Percentiles rank a stretch among this genome's conserved stretches.
Evolutionary conservation across 2,797 vertebrate genomes (phyloP).

Genomic region (Coreius guichenoti): DNA sequence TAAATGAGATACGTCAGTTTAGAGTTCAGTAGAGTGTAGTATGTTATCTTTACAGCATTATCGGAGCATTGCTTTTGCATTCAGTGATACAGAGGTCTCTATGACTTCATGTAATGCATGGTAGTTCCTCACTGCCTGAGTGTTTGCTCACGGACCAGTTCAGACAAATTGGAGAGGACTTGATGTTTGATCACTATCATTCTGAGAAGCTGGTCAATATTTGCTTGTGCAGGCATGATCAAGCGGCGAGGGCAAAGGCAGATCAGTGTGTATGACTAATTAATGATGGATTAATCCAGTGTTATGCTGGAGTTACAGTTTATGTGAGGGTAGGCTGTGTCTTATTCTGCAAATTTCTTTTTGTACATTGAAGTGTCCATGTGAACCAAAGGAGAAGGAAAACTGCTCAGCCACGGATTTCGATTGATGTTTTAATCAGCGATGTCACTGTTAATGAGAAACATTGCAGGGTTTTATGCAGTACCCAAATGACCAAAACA

Average conservation of each 20-base stretch:
- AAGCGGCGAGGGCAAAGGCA: constrained; percentile 44
- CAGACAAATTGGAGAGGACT: constrained; percentile 65
- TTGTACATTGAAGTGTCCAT: background rate
- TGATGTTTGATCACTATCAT: constrained; percentile 66
- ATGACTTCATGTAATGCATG: constrained; percentile 43
- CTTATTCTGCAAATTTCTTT: background rate
- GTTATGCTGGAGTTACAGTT: background rate
- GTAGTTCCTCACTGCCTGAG: constrained; percentile 56
- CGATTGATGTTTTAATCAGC: background rate
- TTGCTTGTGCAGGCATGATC: constrained; percentile 71
- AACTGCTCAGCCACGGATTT: background rate
- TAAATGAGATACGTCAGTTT: constrained; percentile 9
- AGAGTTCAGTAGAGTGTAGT: background rate
- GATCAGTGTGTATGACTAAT: constrained; percentile 9
- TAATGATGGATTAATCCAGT: background rate
- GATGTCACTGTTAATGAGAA: constrained; percentile 34
- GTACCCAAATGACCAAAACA: background rate
- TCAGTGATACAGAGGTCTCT: constrained; percentile 59
- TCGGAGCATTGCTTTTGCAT: background rate
- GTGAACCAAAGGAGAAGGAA: background rate
- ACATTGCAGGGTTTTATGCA: constrained; percentile 33
- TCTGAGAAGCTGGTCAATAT: constrained; percentile 74
- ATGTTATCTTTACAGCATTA: background rate
- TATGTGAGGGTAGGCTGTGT: background rate
- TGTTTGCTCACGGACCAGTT: constrained; percentile 73